phyloP scores from a whole-genome alignment of 2,888 invertebrate species.

The Limnephilus lunatus region DNA sequence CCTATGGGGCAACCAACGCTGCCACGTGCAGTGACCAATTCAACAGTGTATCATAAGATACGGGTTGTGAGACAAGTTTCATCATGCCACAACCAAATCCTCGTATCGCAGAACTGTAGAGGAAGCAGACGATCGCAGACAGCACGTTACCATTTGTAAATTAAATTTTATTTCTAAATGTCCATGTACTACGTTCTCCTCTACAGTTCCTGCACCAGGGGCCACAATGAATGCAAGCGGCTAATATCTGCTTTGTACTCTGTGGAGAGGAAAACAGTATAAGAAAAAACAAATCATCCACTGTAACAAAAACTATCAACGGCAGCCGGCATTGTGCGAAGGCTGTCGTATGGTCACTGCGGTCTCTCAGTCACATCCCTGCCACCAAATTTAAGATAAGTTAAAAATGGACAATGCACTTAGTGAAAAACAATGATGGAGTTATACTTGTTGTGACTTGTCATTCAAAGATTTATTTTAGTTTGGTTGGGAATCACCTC shows the following conservation, averaged over 20 bases:
- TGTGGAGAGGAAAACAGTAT: constrained; percentile 48
- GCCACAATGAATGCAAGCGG: constrained; percentile 52
- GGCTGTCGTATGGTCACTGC: neutral
- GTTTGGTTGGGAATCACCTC: neutral
- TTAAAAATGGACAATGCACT: neutral
- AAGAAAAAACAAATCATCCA: constrained; percentile 33
- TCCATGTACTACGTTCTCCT: neutral
- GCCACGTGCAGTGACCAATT: neutral
- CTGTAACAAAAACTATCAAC: neutral
- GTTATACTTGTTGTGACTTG: neutral
- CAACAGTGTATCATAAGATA: neutral
- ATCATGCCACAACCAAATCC: constrained; percentile 57
- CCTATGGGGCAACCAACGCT: neutral
- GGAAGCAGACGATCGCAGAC: neutral
- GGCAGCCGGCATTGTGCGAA: neutral
- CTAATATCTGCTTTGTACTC: constrained; percentile 56
- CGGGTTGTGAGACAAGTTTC: constrained; percentile 52
- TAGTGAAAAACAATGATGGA: neutral
- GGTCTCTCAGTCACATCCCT: neutral
- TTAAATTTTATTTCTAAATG: neutral
- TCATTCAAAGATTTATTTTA: too few species aligned
- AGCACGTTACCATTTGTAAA: too few species aligned
- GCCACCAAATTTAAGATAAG: neutral
- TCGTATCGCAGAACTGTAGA: neutral
- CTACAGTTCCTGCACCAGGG: neutral